phyloP scores from a whole-genome alignment of 2,888 invertebrate species.

The Campoplex capitator region DNA sequence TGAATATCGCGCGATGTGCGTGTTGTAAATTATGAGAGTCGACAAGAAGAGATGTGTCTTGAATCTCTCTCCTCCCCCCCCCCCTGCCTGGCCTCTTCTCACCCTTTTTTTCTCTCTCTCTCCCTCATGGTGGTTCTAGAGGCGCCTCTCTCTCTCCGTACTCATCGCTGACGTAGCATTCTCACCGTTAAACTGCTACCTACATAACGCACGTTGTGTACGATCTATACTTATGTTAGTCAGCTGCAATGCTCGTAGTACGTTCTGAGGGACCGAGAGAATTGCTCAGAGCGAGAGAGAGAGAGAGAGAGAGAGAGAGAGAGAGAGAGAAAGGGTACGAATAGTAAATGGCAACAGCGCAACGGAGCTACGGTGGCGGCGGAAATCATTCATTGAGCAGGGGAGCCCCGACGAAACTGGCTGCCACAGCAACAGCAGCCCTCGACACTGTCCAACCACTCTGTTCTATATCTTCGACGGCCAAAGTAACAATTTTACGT shows the following conservation, averaged over 20 bases:
- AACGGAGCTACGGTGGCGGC: slow-evolving; percentile 73
- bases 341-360: slow-evolving; percentile 82
- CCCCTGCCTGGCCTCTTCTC: slow-evolving; percentile 20
- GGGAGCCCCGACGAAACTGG: slow-evolving; percentile 69
- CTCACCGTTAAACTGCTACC: slow-evolving; percentile 34
- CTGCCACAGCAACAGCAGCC: slow-evolving; percentile 39
- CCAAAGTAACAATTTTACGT: slow-evolving; percentile 8
- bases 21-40: slow-evolving; percentile 31
- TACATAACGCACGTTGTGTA: not conserved
- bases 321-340: slow-evolving; percentile 47
- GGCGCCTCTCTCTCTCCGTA: slow-evolving; percentile 29
- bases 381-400: slow-evolving; percentile 84
- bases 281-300: not conserved
- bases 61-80: slow-evolving; percentile 18
- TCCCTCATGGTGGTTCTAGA: not conserved
- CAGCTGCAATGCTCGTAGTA: slow-evolving; percentile 19
- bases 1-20: slow-evolving; percentile 22
- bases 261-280: slow-evolving; percentile 21
- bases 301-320: slow-evolving; percentile 22
- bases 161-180: slow-evolving; percentile 31
- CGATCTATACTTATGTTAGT: slow-evolving; percentile 6
- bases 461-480: slow-evolving; percentile 2
- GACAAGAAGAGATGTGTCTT: slow-evolving; percentile 25
- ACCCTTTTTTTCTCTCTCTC: slow-evolving; percentile 24
- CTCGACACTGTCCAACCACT: slow-evolving; percentile 10